Evolutionary conservation across 1,140 invertebrate species (phyloP), one percentile per base, ranked within the genome.

Genomic region (Drosophila gunungcola): DNA sequence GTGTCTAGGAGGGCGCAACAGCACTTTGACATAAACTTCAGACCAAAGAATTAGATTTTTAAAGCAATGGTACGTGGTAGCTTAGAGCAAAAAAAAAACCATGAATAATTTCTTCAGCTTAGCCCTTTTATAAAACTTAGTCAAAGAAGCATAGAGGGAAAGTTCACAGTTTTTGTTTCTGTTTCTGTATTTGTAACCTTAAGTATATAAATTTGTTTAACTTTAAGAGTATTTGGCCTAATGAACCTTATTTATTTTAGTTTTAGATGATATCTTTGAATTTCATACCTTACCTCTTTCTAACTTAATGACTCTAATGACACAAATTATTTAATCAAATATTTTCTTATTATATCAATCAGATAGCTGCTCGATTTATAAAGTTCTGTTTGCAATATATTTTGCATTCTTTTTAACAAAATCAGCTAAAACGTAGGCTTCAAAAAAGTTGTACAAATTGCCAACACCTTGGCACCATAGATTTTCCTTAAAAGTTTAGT

Each of bases 401-500:
- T 2, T 9, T n/a, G 3, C 7, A 7, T 27, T 45, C 13, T n/a
- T 13, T 10, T 11, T n/a, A 13, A 5, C 16, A 11, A 13, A 1
- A 25, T 11, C 7, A 32, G 21, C 63, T 13, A 21, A 39, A 54
- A 65, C 32, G 25, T 64, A 64, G 46, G 38, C 54, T 34, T 13
- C 10, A 7, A 38, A 62, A 48, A 49, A 16, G 43, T n/a, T 41
- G 29, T 11, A 34, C 52, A 70, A 70, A 70, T 68, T 68, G 34
- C 49, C 27, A 46, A 13, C 10, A 41, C 4, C 65, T 68, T 64
- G 27, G 11, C 29, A 57, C 21, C 63, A 68, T 70, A 70, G 63
- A 68, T 70, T 69, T 12, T 42, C 36, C 52, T 70, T 70, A 57
- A 70, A 70, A 70, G 42, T 56, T 41, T 21, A 48, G 42, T 70